These are phyloP conservation scores for Anolis sagrei DNA, from an alignment of 2,113 vertebrate species.

Conservation along the genomic window DNA sequence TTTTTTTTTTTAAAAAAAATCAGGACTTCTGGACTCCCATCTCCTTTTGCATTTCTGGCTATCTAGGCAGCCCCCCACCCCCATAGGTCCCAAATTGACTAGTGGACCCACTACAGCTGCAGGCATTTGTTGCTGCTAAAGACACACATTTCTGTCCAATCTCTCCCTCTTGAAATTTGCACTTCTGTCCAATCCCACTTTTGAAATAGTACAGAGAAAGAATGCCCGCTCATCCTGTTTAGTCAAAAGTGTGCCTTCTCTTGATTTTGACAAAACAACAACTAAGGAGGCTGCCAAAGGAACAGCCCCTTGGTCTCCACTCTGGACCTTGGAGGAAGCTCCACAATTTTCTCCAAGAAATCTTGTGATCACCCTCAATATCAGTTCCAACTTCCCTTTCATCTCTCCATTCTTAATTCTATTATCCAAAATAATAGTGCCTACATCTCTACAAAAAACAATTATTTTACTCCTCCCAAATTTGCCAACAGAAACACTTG, in stretches of 20 bases:
- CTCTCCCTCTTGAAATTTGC: not conserved
- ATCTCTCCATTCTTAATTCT: not conserved
- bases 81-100: not conserved
- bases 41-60: no score
- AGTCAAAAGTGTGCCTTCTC: not conserved
- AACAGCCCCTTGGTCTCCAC: not conserved
- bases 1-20: no score
- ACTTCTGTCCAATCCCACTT: not conserved
- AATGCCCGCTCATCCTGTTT: no score
- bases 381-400: no score
- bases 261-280: no score
- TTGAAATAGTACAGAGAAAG: not conserved
- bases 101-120: not conserved
- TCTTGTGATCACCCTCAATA: not conserved
- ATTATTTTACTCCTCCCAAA: not conserved
- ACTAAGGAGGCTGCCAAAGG: no score
- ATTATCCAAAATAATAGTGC: not conserved
- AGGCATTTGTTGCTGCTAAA: not conserved
- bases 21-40: no score
- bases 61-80: no score
- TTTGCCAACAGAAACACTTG: slow-evolving; percentile 23
- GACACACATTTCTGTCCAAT: not conserved
- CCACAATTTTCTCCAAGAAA: not conserved
- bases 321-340: not conserved
- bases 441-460: no score